Evolutionary conservation across 2,888 invertebrate species (phyloP).

Genomic region (Hemicrepidius hirtus): DNA sequence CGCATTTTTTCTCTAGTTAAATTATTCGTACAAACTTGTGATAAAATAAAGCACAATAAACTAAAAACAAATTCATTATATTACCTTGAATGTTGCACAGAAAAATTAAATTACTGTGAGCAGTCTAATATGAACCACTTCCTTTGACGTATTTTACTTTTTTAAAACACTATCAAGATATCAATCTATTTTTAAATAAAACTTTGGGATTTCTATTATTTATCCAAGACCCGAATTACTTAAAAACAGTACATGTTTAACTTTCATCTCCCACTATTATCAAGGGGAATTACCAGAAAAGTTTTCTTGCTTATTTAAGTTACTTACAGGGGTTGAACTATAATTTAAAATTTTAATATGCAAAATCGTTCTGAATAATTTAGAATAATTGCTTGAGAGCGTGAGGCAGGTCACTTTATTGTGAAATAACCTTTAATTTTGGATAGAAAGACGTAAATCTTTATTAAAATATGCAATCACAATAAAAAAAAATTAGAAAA

Average conservation of each 20-base stretch:
- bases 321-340: background rate
- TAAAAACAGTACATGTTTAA: conserved; percentile 1
- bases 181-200: background rate
- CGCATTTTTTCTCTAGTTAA: too few relatives aligned
- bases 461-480: background rate
- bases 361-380: conserved; percentile 1
- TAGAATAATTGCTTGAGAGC: conserved; percentile 7
- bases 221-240: background rate
- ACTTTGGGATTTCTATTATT: background rate
- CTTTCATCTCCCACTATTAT: background rate
- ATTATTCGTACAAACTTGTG: too few relatives aligned
- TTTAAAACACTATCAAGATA: too few relatives aligned
- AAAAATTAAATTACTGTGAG: too few relatives aligned
- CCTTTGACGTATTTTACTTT: too few relatives aligned
- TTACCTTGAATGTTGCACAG: too few relatives aligned
- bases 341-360: conserved; percentile 19
- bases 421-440: background rate
- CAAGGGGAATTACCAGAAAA: conserved; percentile 5
- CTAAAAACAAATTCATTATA: too few relatives aligned
- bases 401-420: background rate
- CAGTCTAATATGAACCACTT: too few relatives aligned
- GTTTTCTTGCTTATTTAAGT: conserved; percentile 14
- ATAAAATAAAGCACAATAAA: too few relatives aligned
- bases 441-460: background rate
- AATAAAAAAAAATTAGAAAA: too few relatives aligned